phyloP scores from a whole-genome alignment of 2,113 vertebrate genomes.

The Gallinago undulata region DNA sequence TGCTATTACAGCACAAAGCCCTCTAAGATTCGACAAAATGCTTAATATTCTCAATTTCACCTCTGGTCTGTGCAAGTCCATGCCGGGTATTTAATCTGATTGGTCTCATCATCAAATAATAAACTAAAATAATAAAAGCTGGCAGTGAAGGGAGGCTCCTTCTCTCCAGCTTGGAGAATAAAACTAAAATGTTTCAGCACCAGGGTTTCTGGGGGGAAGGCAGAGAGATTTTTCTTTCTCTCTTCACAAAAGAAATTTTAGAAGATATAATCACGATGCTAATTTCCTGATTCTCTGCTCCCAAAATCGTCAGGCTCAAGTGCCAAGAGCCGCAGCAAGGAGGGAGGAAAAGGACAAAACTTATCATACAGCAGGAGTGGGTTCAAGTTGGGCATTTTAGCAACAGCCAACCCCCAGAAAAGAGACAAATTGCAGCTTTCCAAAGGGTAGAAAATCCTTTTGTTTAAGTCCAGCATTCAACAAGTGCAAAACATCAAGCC shows the following conservation, averaged over 20 bases:
- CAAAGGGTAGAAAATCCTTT: background rate
- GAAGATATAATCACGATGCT: background rate
- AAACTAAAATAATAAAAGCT: background rate
- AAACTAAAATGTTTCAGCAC: fast-evolving
- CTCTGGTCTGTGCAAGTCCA: background rate
- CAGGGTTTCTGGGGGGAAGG: background rate
- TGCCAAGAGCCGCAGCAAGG: background rate
- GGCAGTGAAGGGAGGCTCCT: background rate
- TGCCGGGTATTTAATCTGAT: background rate
- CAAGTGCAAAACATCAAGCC: background rate
- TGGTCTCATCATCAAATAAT: background rate
- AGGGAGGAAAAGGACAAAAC: background rate
- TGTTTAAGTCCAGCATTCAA: background rate
- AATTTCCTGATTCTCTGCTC: background rate
- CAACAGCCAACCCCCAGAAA: background rate
- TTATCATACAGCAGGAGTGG: background rate
- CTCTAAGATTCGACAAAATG: background rate
- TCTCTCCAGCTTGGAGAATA: background rate
- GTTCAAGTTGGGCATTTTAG: background rate
- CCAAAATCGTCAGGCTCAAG: background rate
- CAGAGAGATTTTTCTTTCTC: background rate
- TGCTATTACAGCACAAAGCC: background rate
- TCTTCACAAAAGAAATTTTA: background rate
- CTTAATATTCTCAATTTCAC: background rate
- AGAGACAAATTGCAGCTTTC: background rate